A percentile compares a stretch with the other conserved stretches of the same genome.
Evolutionary conservation across 2,113 vertebrate species (phyloP).

Genomic region (Myotis brandtii): DNA sequence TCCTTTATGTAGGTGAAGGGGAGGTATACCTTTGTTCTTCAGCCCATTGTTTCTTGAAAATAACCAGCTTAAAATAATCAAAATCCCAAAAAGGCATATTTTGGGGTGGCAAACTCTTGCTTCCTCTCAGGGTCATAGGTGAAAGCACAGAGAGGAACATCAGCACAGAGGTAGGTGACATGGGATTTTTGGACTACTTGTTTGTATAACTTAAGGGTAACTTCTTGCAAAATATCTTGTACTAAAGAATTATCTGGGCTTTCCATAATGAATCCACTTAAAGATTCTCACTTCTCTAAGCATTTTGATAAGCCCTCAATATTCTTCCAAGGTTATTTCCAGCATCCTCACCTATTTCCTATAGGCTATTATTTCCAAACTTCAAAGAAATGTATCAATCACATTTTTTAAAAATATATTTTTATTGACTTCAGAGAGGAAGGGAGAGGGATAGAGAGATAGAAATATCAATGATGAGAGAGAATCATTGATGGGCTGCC

Average conservation of each 20-base stretch:
- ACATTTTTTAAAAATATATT: no score
- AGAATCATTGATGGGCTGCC: no score
- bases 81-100: background rate
- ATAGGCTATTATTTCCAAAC: constrained; percentile 50
- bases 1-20: background rate
- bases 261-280: constrained; percentile 68
- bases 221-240: constrained; percentile 52
- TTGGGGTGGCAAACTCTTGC: background rate
- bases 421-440: no score
- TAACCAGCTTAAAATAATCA: background rate
- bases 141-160: constrained; percentile 36
- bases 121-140: background rate
- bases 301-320: constrained; percentile 60
- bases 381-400: constrained; percentile 51
- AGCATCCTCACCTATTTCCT: constrained; percentile 57
- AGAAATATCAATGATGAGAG: no score
- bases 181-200: background rate
- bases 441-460: no score
- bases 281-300: constrained; percentile 56
- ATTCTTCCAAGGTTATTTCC: constrained; percentile 64
- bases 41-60: background rate
- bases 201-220: constrained; percentile 55
- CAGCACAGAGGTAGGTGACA: background rate
- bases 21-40: background rate
- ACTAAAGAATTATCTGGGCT: constrained; percentile 46